Evolutionary conservation across 2,113 vertebrate genomes (phyloP).

Genomic region (Dinomys branickii): DNA sequence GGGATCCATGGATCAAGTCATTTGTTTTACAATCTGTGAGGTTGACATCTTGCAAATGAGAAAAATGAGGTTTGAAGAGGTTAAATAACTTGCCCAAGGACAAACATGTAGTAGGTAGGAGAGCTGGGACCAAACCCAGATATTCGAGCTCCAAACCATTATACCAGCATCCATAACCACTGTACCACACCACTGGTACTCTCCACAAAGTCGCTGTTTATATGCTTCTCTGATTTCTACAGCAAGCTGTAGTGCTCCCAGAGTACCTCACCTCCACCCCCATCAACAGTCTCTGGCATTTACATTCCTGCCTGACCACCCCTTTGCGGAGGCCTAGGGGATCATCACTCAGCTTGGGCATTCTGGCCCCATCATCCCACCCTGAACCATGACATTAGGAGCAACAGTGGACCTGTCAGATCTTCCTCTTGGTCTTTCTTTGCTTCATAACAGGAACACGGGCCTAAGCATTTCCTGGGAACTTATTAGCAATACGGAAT

Average conservation of each 20-base stretch:
- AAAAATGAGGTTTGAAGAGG: neutral
- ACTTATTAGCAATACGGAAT: neutral
- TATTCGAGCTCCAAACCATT: neutral
- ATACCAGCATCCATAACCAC: neutral
- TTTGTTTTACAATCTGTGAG: neutral
- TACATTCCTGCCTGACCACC: neutral
- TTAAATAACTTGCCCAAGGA: neutral
- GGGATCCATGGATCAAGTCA: neutral
- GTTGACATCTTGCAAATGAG: neutral
- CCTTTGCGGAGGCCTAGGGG: neutral
- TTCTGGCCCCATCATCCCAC: too few relatives aligned
- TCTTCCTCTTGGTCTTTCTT: neutral
- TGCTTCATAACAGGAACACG: neutral
- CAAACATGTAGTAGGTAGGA: neutral
- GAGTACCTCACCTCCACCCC: too few relatives aligned
- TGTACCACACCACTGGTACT: fast-evolving
- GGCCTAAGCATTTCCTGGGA: neutral
- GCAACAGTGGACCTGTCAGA: too few relatives aligned
- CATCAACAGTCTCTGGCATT: neutral
- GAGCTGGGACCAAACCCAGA: neutral
- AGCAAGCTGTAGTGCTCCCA: neutral
- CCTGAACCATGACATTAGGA: neutral
- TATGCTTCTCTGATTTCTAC: neutral
- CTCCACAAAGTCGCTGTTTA: neutral
- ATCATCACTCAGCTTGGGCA: neutral